Conservation (phyloP, 2,797 vertebrate species). For the Enteromius fasciolatus region DNA sequence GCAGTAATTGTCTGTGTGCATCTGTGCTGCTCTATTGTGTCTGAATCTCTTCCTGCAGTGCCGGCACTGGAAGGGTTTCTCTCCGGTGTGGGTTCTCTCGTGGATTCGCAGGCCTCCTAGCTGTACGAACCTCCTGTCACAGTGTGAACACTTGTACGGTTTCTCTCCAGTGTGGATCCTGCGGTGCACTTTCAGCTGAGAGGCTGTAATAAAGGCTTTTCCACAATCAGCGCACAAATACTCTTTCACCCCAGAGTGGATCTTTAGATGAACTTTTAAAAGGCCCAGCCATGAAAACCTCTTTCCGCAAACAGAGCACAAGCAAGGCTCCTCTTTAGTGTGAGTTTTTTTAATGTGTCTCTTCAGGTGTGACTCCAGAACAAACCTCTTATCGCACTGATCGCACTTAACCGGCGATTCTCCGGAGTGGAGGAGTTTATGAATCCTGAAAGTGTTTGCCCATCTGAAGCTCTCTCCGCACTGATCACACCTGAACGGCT, state of each 20-base stretch:
- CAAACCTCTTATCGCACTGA: slow-evolving; percentile 11
- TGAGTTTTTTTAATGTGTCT: background rate
- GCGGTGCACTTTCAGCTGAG: background rate
- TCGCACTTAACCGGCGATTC: background rate
- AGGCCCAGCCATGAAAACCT: background rate
- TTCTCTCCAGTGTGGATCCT: slow-evolving; percentile 14
- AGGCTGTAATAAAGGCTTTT: background rate
- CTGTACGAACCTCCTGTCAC: background rate
- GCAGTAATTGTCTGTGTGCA: background rate
- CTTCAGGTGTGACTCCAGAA: slow-evolving; percentile 1
- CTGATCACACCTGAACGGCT: background rate
- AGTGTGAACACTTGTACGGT: background rate
- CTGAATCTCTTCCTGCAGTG: background rate
- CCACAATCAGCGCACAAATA: background rate
- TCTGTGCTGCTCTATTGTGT: background rate
- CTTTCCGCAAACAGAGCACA: slow-evolving; percentile 22
- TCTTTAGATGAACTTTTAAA: background rate
- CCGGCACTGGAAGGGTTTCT: background rate
- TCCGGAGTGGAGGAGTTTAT: background rate
- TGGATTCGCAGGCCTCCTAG: background rate
- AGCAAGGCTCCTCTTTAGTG: slow-evolving; percentile 26
- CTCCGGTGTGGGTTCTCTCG: background rate
- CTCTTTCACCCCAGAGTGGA: background rate
- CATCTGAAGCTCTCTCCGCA: slow-evolving; percentile 5
- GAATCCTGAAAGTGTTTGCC: background rate